Percentiles rank a stretch among this genome's conserved stretches.
Conservation (phyloP, 2,797 vertebrate species). For the Diceros bicornis region DNA sequence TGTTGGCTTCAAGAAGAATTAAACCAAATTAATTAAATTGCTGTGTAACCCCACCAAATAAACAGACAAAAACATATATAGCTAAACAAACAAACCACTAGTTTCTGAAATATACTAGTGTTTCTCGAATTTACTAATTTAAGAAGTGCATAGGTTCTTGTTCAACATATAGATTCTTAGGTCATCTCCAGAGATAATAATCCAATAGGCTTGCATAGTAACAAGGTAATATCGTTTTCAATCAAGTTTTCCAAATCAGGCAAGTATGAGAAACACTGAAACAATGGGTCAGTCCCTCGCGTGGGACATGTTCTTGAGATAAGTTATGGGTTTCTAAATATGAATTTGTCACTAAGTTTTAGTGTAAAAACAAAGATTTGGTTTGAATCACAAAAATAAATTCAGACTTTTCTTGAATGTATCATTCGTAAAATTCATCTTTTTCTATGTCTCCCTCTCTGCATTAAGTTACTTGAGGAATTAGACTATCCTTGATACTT, state of each 20-base stretch:
- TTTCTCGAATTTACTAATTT: neutral
- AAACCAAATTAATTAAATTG: neutral
- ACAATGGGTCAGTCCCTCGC: neutral
- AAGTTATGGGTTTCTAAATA: neutral
- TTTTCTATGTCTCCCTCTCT: neutral
- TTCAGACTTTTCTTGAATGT: neutral
- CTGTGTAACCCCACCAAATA: neutral
- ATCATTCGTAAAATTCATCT: neutral
- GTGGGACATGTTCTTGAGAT: neutral
- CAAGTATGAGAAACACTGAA: neutral
- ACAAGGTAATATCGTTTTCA: neutral
- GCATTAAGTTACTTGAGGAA: neutral
- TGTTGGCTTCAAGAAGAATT: neutral
- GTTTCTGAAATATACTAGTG: neutral
- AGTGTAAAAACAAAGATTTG: slow-evolving; percentile 21
- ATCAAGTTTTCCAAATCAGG: neutral
- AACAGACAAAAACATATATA: neutral
- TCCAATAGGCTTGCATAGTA: neutral
- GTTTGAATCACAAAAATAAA: neutral
- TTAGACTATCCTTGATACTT: neutral
- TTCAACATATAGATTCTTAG: neutral
- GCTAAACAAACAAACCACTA: neutral
- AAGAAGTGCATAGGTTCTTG: neutral
- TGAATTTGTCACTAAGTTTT: neutral
- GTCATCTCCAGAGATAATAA: neutral